Evolutionary conservation across 2,113 vertebrate genomes (phyloP).

Genomic region (Oryzias woworae): DNA sequence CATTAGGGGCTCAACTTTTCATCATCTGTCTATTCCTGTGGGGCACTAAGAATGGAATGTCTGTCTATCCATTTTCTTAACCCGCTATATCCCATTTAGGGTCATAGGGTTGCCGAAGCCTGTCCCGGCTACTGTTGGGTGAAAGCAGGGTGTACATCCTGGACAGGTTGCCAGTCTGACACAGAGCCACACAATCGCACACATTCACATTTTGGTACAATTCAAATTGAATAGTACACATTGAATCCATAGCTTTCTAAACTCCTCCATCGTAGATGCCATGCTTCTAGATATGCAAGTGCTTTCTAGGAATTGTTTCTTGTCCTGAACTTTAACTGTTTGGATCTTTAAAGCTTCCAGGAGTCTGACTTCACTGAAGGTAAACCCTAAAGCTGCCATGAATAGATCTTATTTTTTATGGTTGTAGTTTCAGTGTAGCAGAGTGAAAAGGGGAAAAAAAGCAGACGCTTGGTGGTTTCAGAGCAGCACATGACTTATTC

Average conservation of each 20-base stretch:
- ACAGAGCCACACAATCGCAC: no score
- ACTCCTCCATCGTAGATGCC: conserved; percentile 8
- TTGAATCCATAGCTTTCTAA: conserved; percentile 1
- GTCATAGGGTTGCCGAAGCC: no score
- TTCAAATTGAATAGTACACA: background rate
- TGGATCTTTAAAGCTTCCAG: conserved; percentile 33
- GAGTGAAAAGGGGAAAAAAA: background rate
- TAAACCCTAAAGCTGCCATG: conserved; percentile 11
- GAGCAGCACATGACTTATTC: conserved; percentile 1
- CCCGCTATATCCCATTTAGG: no score
- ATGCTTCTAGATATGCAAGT: background rate
- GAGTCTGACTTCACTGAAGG: conserved; percentile 29
- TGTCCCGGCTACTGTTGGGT: no score
- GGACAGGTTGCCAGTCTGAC: no score
- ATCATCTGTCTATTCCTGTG: no score
- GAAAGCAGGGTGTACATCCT: no score
- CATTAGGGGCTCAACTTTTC: no score
- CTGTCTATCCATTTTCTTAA: no score
- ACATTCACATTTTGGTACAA: no score
- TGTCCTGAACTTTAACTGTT: conserved; percentile 4
- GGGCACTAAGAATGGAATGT: no score
- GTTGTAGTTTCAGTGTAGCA: background rate
- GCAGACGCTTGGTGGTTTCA: background rate
- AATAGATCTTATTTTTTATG: background rate
- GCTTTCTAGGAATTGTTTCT: background rate